Evolutionary conservation across 2,888 invertebrate species (phyloP).

Genomic region (Melieria omissa): DNA sequence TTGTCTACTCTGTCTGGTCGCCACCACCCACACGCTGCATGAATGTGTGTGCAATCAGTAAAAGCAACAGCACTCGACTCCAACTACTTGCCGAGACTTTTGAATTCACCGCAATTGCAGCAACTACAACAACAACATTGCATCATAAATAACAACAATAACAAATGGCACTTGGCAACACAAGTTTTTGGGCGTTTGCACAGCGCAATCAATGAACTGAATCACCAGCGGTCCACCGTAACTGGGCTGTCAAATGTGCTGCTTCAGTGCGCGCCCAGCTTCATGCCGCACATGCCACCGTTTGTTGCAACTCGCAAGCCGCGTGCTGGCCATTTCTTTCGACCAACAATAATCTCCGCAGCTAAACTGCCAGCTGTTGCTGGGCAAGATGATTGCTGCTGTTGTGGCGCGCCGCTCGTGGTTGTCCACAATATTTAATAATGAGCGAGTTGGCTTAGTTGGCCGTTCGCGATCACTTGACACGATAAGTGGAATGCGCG

Average conservation of each 20-base stretch:
- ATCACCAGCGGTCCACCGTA: constrained; percentile 11
- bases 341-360: background rate
- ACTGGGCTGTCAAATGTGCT: constrained; percentile 10
- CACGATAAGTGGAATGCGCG: too few relatives aligned
- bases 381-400: background rate
- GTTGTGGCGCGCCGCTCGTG: background rate
- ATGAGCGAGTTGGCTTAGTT: background rate
- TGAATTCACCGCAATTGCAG: background rate
- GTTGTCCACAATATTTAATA: constrained; percentile 7
- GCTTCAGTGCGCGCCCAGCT: constrained; percentile 7
- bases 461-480: too few relatives aligned
- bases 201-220: constrained; percentile 25
- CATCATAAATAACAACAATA: constrained; percentile 8
- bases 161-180: constrained; percentile 1
- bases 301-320: too few relatives aligned
- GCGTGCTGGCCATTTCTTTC: background rate
- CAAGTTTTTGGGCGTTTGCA: constrained; percentile 28
- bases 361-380: background rate
- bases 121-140: background rate
- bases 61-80: background rate
- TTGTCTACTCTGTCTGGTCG: too few relatives aligned
- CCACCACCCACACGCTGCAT: too few relatives aligned
- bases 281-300: constrained; percentile 2
- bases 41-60: too few relatives aligned
- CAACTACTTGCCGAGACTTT: background rate